These are phyloP conservation scores for Polyommatus iphigenia DNA, from an alignment of 2,888 invertebrate species.

Conservation along the genomic window DNA sequence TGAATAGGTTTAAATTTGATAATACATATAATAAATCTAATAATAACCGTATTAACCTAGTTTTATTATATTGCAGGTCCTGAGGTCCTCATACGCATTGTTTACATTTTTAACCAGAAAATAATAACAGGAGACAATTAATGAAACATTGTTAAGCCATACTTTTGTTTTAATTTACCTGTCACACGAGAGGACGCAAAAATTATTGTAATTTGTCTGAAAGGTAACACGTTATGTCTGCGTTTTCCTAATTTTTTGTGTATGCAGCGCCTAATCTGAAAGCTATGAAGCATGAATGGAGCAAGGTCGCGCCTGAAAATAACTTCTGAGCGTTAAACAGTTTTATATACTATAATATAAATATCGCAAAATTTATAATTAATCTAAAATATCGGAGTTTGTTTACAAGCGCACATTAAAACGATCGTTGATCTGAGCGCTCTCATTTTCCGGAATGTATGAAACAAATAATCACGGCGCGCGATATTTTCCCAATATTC, in stretches of 20 bases:
- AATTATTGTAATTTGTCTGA: not conserved
- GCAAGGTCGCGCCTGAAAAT: slow-evolving; percentile 7
- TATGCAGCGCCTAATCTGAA: not conserved
- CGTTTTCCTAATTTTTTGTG: not conserved
- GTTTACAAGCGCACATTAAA: slow-evolving; percentile 29
- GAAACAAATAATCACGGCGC: slow-evolving; percentile 53
- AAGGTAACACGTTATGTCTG: not conserved
- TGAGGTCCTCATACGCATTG: slow-evolving; percentile 64
- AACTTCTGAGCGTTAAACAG: not conserved
- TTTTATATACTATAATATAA: not conserved
- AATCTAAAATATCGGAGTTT: slow-evolving; percentile 26
- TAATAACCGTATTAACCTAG: too few species aligned
- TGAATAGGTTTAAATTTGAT: not conserved
- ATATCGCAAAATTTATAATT: slow-evolving; percentile 1
- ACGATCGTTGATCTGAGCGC: not conserved
- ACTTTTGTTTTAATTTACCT: not conserved
- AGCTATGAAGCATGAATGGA: slow-evolving; percentile 20
- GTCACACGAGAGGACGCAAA: not conserved
- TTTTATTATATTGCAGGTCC: slow-evolving; percentile 55
- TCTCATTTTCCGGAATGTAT: slow-evolving; percentile 49
- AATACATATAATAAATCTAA: not conserved
- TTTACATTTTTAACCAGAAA: slow-evolving; percentile 63
- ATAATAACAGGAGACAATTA: slow-evolving; percentile 31
- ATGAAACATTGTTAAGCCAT: not conserved
- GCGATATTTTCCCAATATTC: slow-evolving; percentile 55